These are phyloP conservation scores for Antennarius maculatus DNA, from an alignment of 2,797 vertebrate species.

Conservation along the genomic window DNA sequence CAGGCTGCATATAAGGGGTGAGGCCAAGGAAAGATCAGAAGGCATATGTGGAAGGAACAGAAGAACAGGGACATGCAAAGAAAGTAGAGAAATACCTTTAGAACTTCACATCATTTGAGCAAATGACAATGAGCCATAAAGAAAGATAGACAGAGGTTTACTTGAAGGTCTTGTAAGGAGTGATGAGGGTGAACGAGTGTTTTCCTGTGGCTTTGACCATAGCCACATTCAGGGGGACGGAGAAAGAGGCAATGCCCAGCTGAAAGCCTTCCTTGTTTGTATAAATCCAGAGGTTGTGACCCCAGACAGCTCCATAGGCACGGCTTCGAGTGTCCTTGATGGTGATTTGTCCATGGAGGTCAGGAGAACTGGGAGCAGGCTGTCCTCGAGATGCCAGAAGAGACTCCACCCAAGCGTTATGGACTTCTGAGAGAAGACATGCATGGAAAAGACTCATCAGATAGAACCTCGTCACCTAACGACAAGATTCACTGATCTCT, in stretches of 20 bases:
- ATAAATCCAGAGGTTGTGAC: slow-evolving; percentile 81
- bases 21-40: not conserved
- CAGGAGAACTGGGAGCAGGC: slow-evolving; percentile 53
- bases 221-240: slow-evolving; percentile 77
- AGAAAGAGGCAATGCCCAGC: slow-evolving; percentile 77
- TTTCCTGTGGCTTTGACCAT: slow-evolving; percentile 67
- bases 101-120: not conserved
- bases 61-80: not conserved
- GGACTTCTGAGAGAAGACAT: slow-evolving; percentile 63
- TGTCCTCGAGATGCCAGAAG: slow-evolving; percentile 70
- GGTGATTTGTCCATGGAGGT: slow-evolving; percentile 69
- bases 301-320: slow-evolving; percentile 70
- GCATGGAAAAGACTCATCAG: not conserved
- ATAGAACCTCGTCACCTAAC: too few species aligned
- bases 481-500: too few species aligned
- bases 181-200: slow-evolving; percentile 76
- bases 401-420: slow-evolving; percentile 76
- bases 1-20: slow-evolving; percentile 56
- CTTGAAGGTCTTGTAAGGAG: slow-evolving; percentile 80
- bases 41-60: too few species aligned
- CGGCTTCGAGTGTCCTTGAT: slow-evolving; percentile 74
- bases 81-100: not conserved
- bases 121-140: not conserved
- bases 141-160: slow-evolving; percentile 18
- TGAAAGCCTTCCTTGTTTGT: slow-evolving; percentile 78